Evolutionary conservation across 2,797 vertebrate genomes (phyloP).

Genomic region (Clarias laeviceps): DNA sequence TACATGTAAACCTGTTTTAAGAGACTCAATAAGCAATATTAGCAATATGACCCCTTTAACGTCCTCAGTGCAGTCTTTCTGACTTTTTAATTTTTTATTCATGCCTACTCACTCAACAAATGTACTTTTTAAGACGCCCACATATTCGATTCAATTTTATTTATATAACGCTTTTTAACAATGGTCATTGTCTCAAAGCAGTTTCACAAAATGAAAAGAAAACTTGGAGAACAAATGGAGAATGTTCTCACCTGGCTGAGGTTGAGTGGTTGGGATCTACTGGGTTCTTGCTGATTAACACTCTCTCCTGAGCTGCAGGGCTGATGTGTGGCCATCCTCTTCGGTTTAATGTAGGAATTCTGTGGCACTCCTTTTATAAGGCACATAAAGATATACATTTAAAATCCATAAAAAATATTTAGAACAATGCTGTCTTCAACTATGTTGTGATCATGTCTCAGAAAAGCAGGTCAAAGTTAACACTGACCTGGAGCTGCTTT

Average conservation of each 20-base stretch:
- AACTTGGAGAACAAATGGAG: not conserved
- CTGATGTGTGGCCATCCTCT: slow-evolving; percentile 83
- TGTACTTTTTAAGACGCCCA: not conserved
- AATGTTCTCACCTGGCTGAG: slow-evolving; percentile 90
- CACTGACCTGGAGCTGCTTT: slow-evolving; percentile 45
- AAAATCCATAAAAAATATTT: not conserved
- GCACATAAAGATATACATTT: not conserved
- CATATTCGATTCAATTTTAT: no score
- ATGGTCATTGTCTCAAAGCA: no score
- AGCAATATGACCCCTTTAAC: no score
- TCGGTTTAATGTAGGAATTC: slow-evolving; percentile 81
- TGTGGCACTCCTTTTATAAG: slow-evolving; percentile 74
- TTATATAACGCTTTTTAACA: no score
- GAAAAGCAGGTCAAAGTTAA: not conserved
- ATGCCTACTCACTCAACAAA: not conserved
- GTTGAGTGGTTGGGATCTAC: slow-evolving; percentile 91
- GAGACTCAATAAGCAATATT: no score
- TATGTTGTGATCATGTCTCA: not conserved
- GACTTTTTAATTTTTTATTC: not conserved
- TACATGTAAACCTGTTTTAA: no score
- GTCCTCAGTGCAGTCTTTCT: not conserved
- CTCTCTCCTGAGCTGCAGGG: slow-evolving; percentile 85
- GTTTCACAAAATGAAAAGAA: no score
- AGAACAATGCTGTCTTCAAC: not conserved
- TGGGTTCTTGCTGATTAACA: slow-evolving; percentile 77